phyloP scores from a whole-genome alignment of 2,797 vertebrate species.

The Malacoctenus gilli region DNA sequence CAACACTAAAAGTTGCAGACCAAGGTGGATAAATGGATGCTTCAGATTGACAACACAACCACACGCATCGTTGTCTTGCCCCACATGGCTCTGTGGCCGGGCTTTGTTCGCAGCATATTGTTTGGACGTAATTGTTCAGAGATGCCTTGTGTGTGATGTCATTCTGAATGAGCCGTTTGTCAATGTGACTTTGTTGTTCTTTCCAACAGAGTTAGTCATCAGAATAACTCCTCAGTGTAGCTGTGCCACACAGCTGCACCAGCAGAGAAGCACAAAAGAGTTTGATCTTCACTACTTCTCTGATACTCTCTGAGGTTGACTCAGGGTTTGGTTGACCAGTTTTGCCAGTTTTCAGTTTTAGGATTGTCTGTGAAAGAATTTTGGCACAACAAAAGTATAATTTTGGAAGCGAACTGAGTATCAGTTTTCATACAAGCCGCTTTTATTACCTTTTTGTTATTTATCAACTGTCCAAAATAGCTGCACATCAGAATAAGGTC shows the following conservation, averaged over 20 bases:
- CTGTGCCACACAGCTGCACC: slow-evolving; percentile 1
- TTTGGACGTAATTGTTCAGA: slow-evolving; percentile 47
- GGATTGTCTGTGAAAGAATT: too few relatives aligned
- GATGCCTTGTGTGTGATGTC: slow-evolving; percentile 39
- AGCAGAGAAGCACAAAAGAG: too few relatives aligned
- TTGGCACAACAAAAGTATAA: too few relatives aligned
- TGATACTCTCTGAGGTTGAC: not conserved
- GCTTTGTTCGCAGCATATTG: not conserved
- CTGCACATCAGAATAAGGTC: not conserved
- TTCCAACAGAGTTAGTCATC: too few relatives aligned
- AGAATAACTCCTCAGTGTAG: too few relatives aligned
- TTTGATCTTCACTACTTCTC: slow-evolving; percentile 2
- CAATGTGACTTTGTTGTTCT: slow-evolving; percentile 17
- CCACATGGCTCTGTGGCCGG: slow-evolving; percentile 16
- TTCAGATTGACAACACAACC: slow-evolving; percentile 27
- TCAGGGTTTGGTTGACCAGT: not conserved
- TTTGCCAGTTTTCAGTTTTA: not conserved
- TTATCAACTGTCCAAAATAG: not conserved
- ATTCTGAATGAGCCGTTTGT: slow-evolving; percentile 15
- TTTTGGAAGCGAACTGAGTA: too few relatives aligned
- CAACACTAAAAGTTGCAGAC: too few relatives aligned
- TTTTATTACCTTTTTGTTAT: too few relatives aligned
- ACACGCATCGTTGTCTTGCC: slow-evolving; percentile 38
- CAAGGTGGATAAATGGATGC: slow-evolving; percentile 1
- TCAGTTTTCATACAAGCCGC: not conserved